Evolutionary conservation across 2,113 vertebrate species (phyloP).

Genomic region (Corynorhinus townsendii): DNA sequence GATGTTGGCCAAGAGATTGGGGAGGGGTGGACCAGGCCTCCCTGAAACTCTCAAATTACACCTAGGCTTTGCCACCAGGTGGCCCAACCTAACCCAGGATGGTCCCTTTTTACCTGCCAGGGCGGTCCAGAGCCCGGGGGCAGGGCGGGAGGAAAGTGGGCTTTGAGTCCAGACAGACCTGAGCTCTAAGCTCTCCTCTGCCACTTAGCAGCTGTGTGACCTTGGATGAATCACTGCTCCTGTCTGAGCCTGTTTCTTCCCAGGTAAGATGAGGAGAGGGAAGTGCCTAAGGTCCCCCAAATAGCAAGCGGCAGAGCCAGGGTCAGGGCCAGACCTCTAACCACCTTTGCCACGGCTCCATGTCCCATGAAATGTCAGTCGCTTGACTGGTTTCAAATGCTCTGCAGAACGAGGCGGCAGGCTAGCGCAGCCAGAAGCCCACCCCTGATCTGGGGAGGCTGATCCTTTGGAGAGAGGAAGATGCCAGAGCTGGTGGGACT

Average conservation of each 20-base stretch:
- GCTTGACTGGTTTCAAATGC: not conserved
- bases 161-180: not conserved
- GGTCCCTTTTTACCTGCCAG: not conserved
- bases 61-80: too few relatives aligned
- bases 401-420: not conserved
- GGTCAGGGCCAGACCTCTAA: too few relatives aligned
- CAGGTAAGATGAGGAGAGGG: too few relatives aligned
- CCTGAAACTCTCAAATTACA: not conserved
- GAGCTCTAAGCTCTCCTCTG: not conserved
- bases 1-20: not conserved
- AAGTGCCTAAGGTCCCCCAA: not conserved
- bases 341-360: not conserved
- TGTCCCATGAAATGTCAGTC: not conserved
- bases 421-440: not conserved
- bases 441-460: not conserved
- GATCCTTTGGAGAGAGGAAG: not conserved
- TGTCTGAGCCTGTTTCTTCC: not conserved
- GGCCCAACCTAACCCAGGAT: too few relatives aligned
- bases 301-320: not conserved
- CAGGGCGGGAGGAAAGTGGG: not conserved
- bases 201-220: not conserved
- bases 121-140: fast-evolving
- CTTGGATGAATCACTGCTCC: too few relatives aligned
- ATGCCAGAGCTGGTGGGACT: too few relatives aligned
- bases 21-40: not conserved